These are phyloP conservation scores for Ryuthela nishihirai DNA, from an alignment of 2,888 invertebrate genomes.

Conservation along the genomic window DNA sequence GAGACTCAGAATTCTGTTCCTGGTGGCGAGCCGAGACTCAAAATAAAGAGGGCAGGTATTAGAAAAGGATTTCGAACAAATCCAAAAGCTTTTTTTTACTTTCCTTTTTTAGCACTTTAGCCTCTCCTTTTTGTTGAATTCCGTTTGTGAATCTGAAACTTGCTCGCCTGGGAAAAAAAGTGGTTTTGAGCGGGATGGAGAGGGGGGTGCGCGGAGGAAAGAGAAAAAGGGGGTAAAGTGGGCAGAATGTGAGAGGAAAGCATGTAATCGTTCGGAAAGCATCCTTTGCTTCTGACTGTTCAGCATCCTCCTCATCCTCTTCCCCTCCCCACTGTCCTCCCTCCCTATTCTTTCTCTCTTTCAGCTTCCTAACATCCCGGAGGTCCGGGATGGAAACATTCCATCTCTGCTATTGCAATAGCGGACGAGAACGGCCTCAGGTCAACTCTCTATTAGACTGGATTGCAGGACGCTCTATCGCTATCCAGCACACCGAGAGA, in stretches of 20 bases:
- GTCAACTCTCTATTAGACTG: conserved; percentile 29
- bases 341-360: background rate
- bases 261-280: conserved; percentile 31
- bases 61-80: no score
- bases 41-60: no score
- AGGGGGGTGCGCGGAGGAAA: background rate
- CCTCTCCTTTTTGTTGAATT: no score
- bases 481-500: conserved; percentile 13
- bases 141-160: no score
- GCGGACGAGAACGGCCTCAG: conserved; percentile 18
- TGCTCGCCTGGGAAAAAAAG: no score
- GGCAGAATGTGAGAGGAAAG: conserved; percentile 23
- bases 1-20: no score
- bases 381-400: conserved; percentile 21
- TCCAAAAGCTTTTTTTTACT: no score
- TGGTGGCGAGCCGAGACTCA: no score
- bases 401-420: conserved; percentile 27
- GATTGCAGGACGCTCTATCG: conserved; percentile 24
- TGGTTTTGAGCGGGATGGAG: conserved; percentile 7
- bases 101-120: no score
- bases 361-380: conserved; percentile 4
- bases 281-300: conserved; percentile 13
- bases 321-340: background rate
- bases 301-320: conserved; percentile 2
- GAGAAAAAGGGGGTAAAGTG: conserved; percentile 1